These are phyloP conservation scores for Oscarella lobularis DNA, from an alignment of 37 sponge, comb jelly and placozoan species.

Conservation along the genomic window DNA sequence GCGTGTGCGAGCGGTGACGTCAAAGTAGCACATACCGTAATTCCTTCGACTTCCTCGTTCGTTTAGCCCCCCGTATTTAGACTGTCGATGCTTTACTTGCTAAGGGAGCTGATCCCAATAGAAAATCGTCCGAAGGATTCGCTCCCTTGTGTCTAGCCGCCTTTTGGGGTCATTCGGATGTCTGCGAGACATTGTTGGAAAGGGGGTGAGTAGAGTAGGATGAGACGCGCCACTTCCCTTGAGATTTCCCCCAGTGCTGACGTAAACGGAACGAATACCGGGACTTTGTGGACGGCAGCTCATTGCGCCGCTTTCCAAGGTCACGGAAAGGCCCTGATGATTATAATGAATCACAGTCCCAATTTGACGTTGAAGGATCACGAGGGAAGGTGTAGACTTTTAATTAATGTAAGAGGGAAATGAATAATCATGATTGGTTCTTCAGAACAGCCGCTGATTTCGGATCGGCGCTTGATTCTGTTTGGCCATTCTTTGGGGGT, in stretches of 20 bases:
- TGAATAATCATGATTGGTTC: background rate
- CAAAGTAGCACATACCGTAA: background rate
- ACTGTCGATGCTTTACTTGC: conserved; percentile 11
- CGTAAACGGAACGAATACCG: conserved; percentile 33
- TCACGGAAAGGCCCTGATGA: conserved; percentile 44
- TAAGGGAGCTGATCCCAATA: conserved; percentile 25
- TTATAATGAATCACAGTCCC: conserved; percentile 31
- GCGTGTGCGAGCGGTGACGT: background rate
- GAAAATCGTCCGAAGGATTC: conserved; percentile 35
- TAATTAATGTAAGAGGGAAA: background rate
- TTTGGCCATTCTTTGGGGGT: conserved; percentile 56
- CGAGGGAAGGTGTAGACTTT: conserved; percentile 25
- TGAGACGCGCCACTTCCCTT: too few relatives aligned
- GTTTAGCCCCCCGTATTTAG: background rate
- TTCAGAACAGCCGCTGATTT: conserved; percentile 46
- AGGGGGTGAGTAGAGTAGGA: conserved; percentile 19
- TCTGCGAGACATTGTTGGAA: conserved; percentile 29
- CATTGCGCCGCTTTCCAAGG: conserved; percentile 75
- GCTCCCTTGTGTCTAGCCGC: conserved; percentile 59
- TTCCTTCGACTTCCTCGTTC: background rate
- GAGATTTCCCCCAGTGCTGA: conserved; percentile 64
- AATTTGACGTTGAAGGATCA: conserved; percentile 25
- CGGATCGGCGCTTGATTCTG: conserved; percentile 38
- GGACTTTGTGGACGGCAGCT: conserved; percentile 50
- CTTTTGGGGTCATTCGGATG: conserved; percentile 65